These are phyloP conservation scores for Cheirogaleus medius DNA, from an alignment of 2,113 vertebrate species.

Conservation along the genomic window DNA sequence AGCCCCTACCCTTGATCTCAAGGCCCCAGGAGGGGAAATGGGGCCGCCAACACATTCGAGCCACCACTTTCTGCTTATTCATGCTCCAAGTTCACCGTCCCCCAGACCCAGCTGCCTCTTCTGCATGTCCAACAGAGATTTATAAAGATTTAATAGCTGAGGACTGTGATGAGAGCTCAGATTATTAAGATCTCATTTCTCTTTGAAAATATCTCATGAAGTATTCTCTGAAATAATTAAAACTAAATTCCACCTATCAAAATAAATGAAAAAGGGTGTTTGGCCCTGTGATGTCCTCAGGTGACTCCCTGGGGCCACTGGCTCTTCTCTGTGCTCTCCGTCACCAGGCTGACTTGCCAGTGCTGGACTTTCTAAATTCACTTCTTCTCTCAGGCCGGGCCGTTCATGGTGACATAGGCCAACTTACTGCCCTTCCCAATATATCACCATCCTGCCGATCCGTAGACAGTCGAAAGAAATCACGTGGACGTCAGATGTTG, in stretches of 20 bases:
- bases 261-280: constrained; percentile 42
- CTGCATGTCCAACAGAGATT: neutral
- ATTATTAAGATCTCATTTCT: constrained; percentile 52
- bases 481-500: neutral
- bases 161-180: constrained; percentile 4
- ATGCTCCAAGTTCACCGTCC: rapidly evolving
- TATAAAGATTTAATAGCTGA: constrained; percentile 50
- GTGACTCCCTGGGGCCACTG: neutral
- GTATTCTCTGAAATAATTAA: constrained; percentile 57
- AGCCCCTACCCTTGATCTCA: neutral
- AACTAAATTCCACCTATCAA: constrained; percentile 51
- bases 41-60: rapidly evolving
- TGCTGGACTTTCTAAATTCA: neutral
- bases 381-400: neutral
- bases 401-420: neutral
- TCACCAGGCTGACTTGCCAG: neutral
- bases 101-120: neutral
- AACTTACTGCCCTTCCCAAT: neutral
- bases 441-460: neutral
- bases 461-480: neutral
- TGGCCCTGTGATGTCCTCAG: neutral
- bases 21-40: neutral
- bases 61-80: rapidly evolving
- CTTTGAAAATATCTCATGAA: constrained; percentile 63
- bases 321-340: neutral